Percentiles rank a stretch among this genome's conserved stretches.
Conservation (phyloP, 1,140 invertebrate species). For the Chrysoperla carnea region DNA sequence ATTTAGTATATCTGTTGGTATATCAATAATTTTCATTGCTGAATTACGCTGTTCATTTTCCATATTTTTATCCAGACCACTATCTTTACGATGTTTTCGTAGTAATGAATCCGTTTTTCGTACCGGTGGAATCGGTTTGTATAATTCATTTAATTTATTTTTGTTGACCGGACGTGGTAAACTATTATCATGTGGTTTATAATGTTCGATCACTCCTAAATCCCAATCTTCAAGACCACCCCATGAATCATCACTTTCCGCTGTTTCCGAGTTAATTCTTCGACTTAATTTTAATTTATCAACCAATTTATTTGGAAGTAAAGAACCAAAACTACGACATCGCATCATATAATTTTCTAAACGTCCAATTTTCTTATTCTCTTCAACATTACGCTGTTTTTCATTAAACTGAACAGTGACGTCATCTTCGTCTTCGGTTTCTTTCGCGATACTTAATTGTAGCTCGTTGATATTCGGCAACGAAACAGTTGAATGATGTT, state of each 20-base stretch:
- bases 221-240: conserved; percentile 27
- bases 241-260: conserved; percentile 23
- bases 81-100: too few relatives aligned
- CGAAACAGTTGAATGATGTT: conserved; percentile 21
- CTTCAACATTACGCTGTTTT: conserved; percentile 4
- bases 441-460: conserved; percentile 14
- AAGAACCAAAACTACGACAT: conserved; percentile 22
- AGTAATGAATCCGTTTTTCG: conserved; percentile 13
- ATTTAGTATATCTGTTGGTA: too few relatives aligned
- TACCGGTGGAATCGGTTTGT: conserved; percentile 11
- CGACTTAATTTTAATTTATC: conserved; percentile 14
- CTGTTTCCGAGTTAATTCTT: conserved; percentile 12
- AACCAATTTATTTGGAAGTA: conserved; percentile 19
- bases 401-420: background rate
- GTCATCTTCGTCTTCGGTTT: conserved; percentile 10
- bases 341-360: conserved; percentile 23
- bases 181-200: conserved; percentile 20
- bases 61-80: too few relatives aligned
- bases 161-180: conserved; percentile 16
- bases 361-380: conserved; percentile 14
- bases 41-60: too few relatives aligned
- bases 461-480: conserved; percentile 32
- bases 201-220: conserved; percentile 21
- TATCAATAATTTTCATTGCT: too few relatives aligned
- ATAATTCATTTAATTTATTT: conserved; percentile 9